A percentile compares a stretch with the other conserved stretches of the same genome.
These are phyloP conservation scores for Drosophila conformis DNA, from an alignment of 2,888 invertebrate species.

Conservation along the genomic window DNA sequence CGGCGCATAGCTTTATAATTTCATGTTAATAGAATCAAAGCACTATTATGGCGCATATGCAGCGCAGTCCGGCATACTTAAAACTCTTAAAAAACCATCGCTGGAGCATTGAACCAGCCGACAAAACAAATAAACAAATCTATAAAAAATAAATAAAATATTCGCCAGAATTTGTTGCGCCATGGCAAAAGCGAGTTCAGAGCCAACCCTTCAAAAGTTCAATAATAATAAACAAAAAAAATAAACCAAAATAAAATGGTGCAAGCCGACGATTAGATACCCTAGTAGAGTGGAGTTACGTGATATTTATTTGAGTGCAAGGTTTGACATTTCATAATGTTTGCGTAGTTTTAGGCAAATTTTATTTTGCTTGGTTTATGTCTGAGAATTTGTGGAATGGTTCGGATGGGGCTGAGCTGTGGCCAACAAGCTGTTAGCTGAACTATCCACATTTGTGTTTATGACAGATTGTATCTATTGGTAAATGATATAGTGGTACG, in stretches of 20 bases:
- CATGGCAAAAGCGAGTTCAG: conserved; percentile 32
- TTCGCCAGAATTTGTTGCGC: conserved; percentile 34
- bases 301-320: not conserved
- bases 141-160: conserved; percentile 22
- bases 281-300: not conserved
- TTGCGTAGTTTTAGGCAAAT: not conserved
- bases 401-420: too few relatives aligned
- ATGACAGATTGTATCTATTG: not conserved
- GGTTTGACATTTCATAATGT: not conserved
- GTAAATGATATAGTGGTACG: not conserved
- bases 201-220: conserved; percentile 46
- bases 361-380: not conserved
- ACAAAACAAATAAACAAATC: conserved; percentile 22
- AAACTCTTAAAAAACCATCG: conserved; percentile 37
- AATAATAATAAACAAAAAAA: conserved; percentile 28
- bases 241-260: not conserved
- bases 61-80: not conserved
- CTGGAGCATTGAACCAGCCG: conserved; percentile 45
- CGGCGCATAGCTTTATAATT: not conserved
- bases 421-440: not conserved
- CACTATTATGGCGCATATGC: conserved; percentile 14
- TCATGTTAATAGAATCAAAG: conserved; percentile 38
- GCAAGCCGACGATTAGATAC: not conserved
- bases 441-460: not conserved
- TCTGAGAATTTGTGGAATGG: too few relatives aligned